Percentiles rank a stretch among this genome's conserved stretches.
Evolutionary conservation across 2,113 vertebrate species (phyloP).

Genomic region (Oncorhynchus keta): DNA sequence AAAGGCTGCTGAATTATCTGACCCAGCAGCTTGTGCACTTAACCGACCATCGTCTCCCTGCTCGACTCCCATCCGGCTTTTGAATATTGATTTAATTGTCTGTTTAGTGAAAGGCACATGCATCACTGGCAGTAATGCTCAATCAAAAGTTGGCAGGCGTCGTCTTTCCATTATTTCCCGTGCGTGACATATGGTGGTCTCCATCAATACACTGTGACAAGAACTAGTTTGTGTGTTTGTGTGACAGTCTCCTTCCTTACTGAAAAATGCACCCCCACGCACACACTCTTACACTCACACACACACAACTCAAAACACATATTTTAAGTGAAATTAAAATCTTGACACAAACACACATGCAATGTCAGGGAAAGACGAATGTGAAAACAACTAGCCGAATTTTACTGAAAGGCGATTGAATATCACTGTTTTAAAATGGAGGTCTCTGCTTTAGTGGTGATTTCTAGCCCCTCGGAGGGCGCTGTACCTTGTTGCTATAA

Average conservation of each 20-base stretch:
- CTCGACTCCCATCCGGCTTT: conserved; percentile 83
- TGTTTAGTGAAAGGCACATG: conserved; percentile 94
- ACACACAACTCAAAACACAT: neutral
- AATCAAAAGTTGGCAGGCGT: conserved; percentile 89
- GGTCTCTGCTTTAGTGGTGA: neutral
- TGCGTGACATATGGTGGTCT: conserved; percentile 87
- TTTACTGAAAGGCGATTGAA: neutral
- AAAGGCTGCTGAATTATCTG: conserved; percentile 60
- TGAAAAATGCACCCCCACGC: neutral
- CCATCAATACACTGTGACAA: conserved; percentile 84
- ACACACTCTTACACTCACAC: neutral
- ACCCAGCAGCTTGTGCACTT: conserved; percentile 63
- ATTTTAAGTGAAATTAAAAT: neutral
- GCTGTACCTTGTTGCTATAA: conserved; percentile 66
- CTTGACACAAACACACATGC: neutral
- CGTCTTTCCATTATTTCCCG: conserved; percentile 90
- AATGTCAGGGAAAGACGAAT: neutral
- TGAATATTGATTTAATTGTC: conserved; percentile 99
- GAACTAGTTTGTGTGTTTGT: conserved; percentile 19
- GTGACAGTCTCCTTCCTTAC: neutral
- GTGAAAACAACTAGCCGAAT: neutral
- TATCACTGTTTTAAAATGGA: too few relatives aligned
- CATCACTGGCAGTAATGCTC: conserved; percentile 97
- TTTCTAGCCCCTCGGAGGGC: conserved; percentile 58
- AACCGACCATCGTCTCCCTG: conserved; percentile 82